Percentiles rank a stretch among this genome's conserved stretches.
Evolutionary conservation across 2,888 invertebrate genomes (phyloP).

Genomic region (Drosophila fulvimacula): DNA sequence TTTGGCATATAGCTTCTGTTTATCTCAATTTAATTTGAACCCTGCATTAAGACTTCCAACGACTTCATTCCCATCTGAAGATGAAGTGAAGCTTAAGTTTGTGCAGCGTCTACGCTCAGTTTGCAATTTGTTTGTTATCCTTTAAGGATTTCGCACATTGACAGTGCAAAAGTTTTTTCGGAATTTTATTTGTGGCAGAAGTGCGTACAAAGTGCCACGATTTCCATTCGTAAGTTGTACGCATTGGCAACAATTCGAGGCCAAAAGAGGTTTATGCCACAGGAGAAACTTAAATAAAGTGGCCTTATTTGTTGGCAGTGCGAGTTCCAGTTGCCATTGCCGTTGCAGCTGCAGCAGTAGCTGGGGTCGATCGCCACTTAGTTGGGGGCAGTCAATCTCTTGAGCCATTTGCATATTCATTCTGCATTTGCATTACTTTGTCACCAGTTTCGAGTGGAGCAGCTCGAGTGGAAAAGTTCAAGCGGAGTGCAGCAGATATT

Average conservation of each 20-base stretch:
- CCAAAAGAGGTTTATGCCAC: slow-evolving; percentile 49
- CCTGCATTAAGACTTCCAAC: neutral
- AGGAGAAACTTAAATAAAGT: slow-evolving; percentile 67
- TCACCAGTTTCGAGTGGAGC: slow-evolving; percentile 51
- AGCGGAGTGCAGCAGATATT: slow-evolving; percentile 45
- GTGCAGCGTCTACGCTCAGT: neutral
- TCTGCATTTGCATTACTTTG: slow-evolving; percentile 65
- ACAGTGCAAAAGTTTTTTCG: slow-evolving; percentile 35
- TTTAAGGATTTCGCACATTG: slow-evolving; percentile 2
- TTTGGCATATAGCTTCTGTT: neutral
- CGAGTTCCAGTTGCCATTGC: slow-evolving; percentile 1
- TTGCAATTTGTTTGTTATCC: neutral
- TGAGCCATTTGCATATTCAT: slow-evolving; percentile 74
- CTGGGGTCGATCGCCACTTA: slow-evolving; percentile 29
- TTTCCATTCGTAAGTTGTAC: slow-evolving; percentile 45
- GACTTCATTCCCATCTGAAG: neutral
- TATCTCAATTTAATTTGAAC: neutral
- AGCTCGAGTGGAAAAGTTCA: slow-evolving; percentile 51
- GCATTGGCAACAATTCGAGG: slow-evolving; percentile 41
- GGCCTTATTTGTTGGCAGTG: slow-evolving; percentile 54
- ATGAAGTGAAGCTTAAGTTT: slow-evolving; percentile 10
- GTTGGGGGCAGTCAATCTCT: slow-evolving; percentile 41
- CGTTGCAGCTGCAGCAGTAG: slow-evolving; percentile 2
- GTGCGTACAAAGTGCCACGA: slow-evolving; percentile 43
- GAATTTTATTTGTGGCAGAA: slow-evolving; percentile 34